A percentile compares a stretch with the other conserved stretches of the same genome.
These are phyloP conservation scores for Atlantisia rogersi DNA, from an alignment of 2,113 vertebrate genomes.

Conservation along the genomic window DNA sequence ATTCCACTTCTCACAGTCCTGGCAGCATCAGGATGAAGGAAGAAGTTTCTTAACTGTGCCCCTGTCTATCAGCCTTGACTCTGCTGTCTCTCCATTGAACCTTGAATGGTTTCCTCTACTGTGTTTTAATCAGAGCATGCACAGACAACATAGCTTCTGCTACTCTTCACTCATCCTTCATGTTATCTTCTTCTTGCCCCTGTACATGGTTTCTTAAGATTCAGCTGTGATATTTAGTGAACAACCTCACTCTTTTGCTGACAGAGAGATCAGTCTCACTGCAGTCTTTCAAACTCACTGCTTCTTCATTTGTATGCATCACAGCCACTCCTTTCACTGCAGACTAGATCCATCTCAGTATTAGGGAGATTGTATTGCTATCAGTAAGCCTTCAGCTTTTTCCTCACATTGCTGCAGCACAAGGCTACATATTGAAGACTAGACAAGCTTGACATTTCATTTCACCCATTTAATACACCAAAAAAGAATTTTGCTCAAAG, in stretches of 20 bases:
- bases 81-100: neutral
- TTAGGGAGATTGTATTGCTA: constrained; percentile 28
- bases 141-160: neutral
- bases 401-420: neutral
- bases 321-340: neutral
- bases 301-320: constrained; percentile 27
- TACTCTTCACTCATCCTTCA: neutral
- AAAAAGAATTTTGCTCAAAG: neutral
- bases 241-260: neutral
- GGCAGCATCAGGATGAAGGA: neutral
- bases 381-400: neutral
- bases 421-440: neutral
- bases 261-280: neutral
- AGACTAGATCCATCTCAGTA: constrained; percentile 26
- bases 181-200: neutral
- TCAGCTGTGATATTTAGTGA: neutral
- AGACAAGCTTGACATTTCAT: neutral
- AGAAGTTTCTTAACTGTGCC: neutral
- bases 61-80: neutral
- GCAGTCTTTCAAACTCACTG: neutral
- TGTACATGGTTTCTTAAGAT: neutral
- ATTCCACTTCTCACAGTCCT: neutral
- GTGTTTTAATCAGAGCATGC: neutral
- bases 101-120: neutral
- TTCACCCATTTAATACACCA: neutral